Conservation (phyloP, 2,113 vertebrate genomes). For the Stercorarius parasiticus region DNA sequence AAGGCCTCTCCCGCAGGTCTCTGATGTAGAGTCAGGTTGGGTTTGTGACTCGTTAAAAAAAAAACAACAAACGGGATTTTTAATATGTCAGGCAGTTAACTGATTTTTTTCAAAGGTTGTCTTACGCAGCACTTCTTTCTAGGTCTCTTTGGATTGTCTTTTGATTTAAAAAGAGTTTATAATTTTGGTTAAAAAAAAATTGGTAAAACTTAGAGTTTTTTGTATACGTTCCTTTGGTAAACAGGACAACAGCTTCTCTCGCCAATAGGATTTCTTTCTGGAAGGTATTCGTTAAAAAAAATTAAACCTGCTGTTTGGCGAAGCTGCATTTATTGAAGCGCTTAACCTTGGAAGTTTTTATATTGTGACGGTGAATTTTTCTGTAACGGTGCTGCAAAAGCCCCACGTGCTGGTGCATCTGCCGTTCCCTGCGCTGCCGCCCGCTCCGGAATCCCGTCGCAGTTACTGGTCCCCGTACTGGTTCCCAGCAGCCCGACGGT, state of each 20-base stretch:
- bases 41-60: background rate
- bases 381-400: background rate
- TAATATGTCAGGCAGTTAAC: background rate
- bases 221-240: background rate
- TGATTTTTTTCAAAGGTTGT: background rate
- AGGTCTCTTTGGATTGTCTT: background rate
- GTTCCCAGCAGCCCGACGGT: background rate
- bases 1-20: background rate
- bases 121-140: background rate
- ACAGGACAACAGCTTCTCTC: background rate
- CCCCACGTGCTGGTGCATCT: background rate
- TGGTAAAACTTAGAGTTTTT: background rate
- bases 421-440: background rate
- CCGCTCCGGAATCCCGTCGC: accelerated
- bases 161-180: background rate
- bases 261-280: accelerated
- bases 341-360: background rate
- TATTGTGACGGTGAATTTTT: accelerated
- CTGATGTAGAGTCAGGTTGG: accelerated
- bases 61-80: background rate
- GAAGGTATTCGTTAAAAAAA: background rate
- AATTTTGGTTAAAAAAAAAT: background rate
- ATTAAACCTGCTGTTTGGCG: background rate
- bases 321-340: background rate
- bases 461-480: background rate